Base-by-base conservation (phyloP, 1,140 invertebrate species). In the Trichogramma pretiosum region DNA sequence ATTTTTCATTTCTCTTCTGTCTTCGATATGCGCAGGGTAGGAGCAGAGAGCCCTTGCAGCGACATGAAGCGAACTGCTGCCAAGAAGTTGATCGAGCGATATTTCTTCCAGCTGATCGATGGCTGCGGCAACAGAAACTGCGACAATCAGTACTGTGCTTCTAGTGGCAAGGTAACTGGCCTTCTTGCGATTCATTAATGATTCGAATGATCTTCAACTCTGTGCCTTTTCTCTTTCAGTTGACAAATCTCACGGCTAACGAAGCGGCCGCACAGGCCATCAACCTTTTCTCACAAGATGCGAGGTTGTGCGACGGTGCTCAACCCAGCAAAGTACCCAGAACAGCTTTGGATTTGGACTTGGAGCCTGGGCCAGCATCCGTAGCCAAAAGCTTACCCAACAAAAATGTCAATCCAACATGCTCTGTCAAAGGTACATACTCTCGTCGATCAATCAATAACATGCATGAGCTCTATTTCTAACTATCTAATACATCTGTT, bases 51-150 rank as follows among this genome's bases (percentile, higher is more conserved):
- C 62, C 67, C 73, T 67, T 71, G 74, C 59, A 79, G 79, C 72
- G 81, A 82, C 60, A 88, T 89, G 87, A 93, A 93, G 76, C 78
- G 89, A 57, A 83, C 85, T 52, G 85, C 87, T 53, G 89, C 87
- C 18, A 88, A 83, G 65, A 85, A 89, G 68, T 73, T 92, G 34
- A 93, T 94, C 51, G 87, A 93, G 67, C 81, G 85, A 55, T 94
- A 93, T 70, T 95, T 93, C 67, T 90, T 89, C 71, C 89, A 93
- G 72, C 73, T 95, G 45, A 84, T 84, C 11, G 84, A 92, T 67
- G 91, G 91, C 48, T 95, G 91, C 74, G 90, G 90, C 7, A 88
- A 92, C 65, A 72, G 79, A 8, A 74, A 80, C 44, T 94, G 91
- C 72, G 77, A 80, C 53, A 95, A 94, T 74, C 77, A 80, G 59